phyloP scores from a whole-genome alignment of 2,797 vertebrate species.

The Ceryle rudis region DNA sequence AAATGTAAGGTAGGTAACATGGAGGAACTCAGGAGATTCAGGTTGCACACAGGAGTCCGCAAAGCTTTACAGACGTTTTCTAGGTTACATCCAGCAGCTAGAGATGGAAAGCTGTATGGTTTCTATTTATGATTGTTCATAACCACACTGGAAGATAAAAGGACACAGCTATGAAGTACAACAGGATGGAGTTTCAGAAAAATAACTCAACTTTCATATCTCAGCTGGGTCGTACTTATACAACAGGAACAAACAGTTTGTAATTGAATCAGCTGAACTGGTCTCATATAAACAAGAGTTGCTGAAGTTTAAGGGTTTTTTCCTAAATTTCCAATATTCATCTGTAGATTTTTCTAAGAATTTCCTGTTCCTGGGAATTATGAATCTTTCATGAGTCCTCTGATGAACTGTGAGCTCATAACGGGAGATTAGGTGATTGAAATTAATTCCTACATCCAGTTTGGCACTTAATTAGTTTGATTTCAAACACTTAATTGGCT shows the following conservation, averaged over 20 bases:
- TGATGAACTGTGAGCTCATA: not conserved
- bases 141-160: slow-evolving; percentile 24
- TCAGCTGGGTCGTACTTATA: not conserved
- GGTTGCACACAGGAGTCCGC: not conserved
- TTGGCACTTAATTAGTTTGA: not conserved
- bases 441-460: slow-evolving; percentile 2
- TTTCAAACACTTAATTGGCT: not conserved
- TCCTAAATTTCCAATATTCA: not conserved
- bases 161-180: not conserved
- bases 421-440: not conserved
- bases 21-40: not conserved
- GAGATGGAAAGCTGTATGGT: not conserved
- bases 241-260: not conserved
- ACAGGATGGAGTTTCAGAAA: slow-evolving; percentile 2
- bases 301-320: not conserved
- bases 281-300: not conserved
- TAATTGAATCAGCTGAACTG: not conserved
- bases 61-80: not conserved
- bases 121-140: not conserved
- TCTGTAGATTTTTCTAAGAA: slow-evolving; percentile 14
- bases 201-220: slow-evolving; percentile 18
- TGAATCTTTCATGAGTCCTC: slow-evolving; percentile 6
- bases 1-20: not conserved
- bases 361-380: not conserved
- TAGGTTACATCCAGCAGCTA: not conserved